A percentile compares a stretch with the other conserved stretches of the same genome.
phyloP scores from a whole-genome alignment of 2,797 vertebrate genomes.

The Enteromius paludinosus region DNA sequence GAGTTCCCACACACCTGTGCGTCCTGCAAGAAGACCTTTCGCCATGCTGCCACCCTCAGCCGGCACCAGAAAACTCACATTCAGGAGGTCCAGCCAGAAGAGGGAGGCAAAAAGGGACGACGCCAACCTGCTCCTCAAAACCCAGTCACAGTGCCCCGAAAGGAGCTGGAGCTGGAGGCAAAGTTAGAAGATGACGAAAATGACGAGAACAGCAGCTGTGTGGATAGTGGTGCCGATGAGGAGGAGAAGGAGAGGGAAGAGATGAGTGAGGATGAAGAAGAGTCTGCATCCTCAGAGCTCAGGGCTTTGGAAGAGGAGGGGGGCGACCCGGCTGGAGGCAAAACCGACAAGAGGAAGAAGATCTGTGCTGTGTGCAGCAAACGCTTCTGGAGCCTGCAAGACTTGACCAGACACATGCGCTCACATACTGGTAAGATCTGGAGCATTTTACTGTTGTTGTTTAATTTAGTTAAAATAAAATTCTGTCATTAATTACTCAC shows the following conservation, averaged over 20 bases:
- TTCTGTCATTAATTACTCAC: neutral
- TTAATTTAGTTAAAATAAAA: neutral
- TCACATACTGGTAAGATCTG: slow-evolving; percentile 91
- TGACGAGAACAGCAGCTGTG: slow-evolving; percentile 67
- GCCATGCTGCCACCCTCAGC: slow-evolving; percentile 88
- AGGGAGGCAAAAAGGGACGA: slow-evolving; percentile 48
- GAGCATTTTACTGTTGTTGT: neutral
- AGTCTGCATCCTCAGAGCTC: slow-evolving; percentile 51
- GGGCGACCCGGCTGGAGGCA: slow-evolving; percentile 69
- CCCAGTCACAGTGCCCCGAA: slow-evolving; percentile 39
- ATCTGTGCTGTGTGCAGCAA: slow-evolving; percentile 94
- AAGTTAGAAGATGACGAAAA: slow-evolving; percentile 68
- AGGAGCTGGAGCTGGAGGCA: slow-evolving; percentile 64
- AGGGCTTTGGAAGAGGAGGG: slow-evolving; percentile 49
- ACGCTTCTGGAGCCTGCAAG: slow-evolving; percentile 97
- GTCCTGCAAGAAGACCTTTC: slow-evolving; percentile 91
- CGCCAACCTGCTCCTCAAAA: slow-evolving; percentile 22
- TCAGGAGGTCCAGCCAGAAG: slow-evolving; percentile 72
- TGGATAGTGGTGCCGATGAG: slow-evolving; percentile 70
- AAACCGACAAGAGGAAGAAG: slow-evolving; percentile 97
- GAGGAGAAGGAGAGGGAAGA: slow-evolving; percentile 72
- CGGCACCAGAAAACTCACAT: slow-evolving; percentile 90
- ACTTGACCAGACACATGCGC: slow-evolving; percentile 95
- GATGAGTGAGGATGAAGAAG: slow-evolving; percentile 57
- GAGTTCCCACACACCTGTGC: slow-evolving; percentile 86